Percentiles rank a stretch among this genome's conserved stretches.
Conservation (phyloP, 2,888 invertebrate genomes). For the Xestia rhomboidea region DNA sequence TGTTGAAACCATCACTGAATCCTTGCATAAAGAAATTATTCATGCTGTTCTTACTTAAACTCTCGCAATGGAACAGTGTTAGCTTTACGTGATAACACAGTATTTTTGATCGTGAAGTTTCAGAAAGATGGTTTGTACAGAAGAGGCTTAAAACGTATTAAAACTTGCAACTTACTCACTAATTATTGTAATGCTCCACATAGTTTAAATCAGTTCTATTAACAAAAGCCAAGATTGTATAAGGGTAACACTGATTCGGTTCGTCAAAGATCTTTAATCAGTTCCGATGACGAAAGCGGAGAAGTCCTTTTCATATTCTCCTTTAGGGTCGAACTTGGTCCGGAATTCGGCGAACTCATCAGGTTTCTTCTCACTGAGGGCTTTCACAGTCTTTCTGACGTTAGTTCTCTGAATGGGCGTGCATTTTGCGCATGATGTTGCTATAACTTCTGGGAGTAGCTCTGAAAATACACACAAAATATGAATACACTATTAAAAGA, state of each 20-base stretch:
- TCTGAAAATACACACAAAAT: slow-evolving; percentile 70
- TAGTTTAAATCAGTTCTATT: slow-evolving; percentile 52
- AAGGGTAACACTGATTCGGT: background rate
- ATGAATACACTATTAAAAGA: background rate
- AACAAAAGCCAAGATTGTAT: background rate
- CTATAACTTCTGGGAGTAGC: slow-evolving; percentile 82
- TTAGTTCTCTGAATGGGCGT: slow-evolving; percentile 75
- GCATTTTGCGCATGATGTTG: slow-evolving; percentile 83
- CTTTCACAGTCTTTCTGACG: slow-evolving; percentile 80
- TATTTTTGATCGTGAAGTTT: background rate
- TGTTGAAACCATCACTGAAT: background rate
- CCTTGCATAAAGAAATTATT: background rate
- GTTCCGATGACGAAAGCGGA: slow-evolving; percentile 74
- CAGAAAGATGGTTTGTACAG: background rate
- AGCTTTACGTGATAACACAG: background rate
- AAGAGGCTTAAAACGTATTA: background rate
- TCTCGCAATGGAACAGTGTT: background rate
- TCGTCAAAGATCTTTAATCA: slow-evolving; percentile 65
- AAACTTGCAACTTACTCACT: slow-evolving; percentile 55
- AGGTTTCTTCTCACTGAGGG: slow-evolving; percentile 78
- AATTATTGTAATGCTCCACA: slow-evolving; percentile 77
- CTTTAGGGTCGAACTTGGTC: slow-evolving; percentile 81
- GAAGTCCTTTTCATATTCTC: slow-evolving; percentile 79
- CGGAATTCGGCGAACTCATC: slow-evolving; percentile 77
- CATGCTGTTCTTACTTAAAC: background rate